Base-by-base conservation (phyloP, 2,797 vertebrate species). In the Cyprinella venusta region DNA sequence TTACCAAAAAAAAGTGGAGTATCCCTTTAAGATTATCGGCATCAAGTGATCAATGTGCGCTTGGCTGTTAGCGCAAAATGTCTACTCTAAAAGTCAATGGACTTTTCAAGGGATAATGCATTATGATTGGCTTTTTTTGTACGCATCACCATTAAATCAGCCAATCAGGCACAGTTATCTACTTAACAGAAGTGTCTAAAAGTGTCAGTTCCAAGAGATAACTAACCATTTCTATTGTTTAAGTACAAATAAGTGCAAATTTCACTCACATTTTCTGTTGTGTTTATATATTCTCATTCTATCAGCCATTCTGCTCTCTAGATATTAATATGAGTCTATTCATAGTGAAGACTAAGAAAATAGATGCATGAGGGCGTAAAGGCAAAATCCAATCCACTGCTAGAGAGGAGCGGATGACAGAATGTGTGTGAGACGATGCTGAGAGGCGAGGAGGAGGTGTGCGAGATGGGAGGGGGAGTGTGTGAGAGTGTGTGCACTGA, bases 351-450 rank as follows among this genome's bases (percentile, higher is more conserved):
- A 6, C 9, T 15, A 36, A 54, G n/a, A 21, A 30, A 67, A 54
- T 42, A 50, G 40, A 75, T 40, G 19, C 69, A 52, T 6, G 59
- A 76, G 65, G 50, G 63, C 33, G 10, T 42, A 42, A 48, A 48
- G 48, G 40, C 15, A 59, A 79, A 68, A 36, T 76, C 18, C 61
- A 70, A 72, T 36, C 38, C 69, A 61, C 45, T 56, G 65, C 54
- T 52, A 36, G 65, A 67, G 50, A 77, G 76, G 54, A 82, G 42
- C 10, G 45, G 65, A 78, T 85, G 86, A 86, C 79, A 77, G 86
- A 80, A 56, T 89, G 86, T 90, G 84, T 92, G 92, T 92, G 90
- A 92, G 86, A 84, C 81, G 85, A 80, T 76, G 83, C 82, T 61
- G 85, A 87, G 56, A 79, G 67, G 78, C 74, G 89, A 87, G 82